Evolutionary conservation across 1,140 invertebrate species (phyloP), one percentile per base, ranked within the genome.

Genomic region (Orussus abietinus): DNA sequence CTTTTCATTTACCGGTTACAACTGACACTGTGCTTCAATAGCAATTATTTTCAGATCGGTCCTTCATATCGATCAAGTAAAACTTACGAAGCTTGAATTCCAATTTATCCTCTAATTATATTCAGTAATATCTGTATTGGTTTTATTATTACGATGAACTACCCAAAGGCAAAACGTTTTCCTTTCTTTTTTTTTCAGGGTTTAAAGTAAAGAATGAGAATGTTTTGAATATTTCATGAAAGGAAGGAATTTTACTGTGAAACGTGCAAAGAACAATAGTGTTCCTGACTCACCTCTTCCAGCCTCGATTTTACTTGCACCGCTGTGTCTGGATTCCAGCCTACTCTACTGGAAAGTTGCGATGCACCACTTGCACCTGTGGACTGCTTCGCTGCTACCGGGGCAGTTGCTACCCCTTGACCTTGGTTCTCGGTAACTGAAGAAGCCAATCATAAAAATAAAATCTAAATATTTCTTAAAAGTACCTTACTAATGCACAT

Each of bases 241-340:
- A n/a, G n/a, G n/a, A n/a, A n/a, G n/a, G n/a, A n/a, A n/a, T n/a
- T n/a, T n/a, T n/a, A n/a, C n/a, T n/a, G n/a, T n/a, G n/a, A n/a
- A n/a, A n/a, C 22, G 11, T 34, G 38, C 4, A n/a, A 25, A n/a
- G 6, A 25, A 25, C 6, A 25, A 25, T 25, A 25, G 6, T 25
- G 6, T 22, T 26, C n/a, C 13, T 1, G 13, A 50, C 38, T 52
- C 61, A 82, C 81, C 72, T 81, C 77, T 43, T 81, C 76, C 52
- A 82, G 79, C 69, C 81, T 82, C 34, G 75, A 66, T 69, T 80
- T 80, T 7, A 64, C 63, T 42, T 69, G 55, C 11, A 59, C 63
- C 30, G 59, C 53, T 13, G 78, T 53, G 12, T 81, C 77, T 3
- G 70, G 53, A 56, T 75, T 75, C 76, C 77, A 80, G 13, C 72